Evolutionary conservation across 37 sponge, comb jelly and placozoan genomes (phyloP).

Genomic region (Chondrilla cf. caribensis): DNA sequence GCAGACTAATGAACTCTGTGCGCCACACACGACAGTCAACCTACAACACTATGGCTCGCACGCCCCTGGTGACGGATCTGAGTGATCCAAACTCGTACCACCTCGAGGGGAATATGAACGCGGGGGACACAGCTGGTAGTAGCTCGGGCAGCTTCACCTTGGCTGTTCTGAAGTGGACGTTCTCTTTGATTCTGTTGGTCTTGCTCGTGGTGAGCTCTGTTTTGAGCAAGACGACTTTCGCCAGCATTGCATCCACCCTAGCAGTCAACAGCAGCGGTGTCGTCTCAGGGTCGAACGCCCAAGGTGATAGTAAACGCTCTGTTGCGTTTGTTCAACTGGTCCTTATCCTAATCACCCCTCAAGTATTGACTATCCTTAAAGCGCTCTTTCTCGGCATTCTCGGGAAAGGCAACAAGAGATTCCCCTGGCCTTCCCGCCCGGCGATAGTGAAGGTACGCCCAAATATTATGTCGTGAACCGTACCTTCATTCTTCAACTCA

Average conservation of each 20-base stretch:
- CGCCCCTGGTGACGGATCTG: too few species aligned
- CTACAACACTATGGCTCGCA: too few species aligned
- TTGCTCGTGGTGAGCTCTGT: neutral
- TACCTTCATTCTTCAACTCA: too few species aligned
- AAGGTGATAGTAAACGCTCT: neutral
- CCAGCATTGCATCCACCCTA: neutral
- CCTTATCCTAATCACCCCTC: neutral
- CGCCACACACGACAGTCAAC: too few species aligned
- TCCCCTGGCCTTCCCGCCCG: constrained; percentile 3
- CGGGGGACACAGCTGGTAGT: too few species aligned
- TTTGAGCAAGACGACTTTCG: constrained; percentile 5
- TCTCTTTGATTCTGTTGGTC: neutral
- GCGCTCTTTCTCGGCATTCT: constrained; percentile 11
- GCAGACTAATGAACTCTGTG: too few species aligned
- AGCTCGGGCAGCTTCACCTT: too few species aligned
- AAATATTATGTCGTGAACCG: too few species aligned
- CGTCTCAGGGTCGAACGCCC: neutral
- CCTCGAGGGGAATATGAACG: too few species aligned
- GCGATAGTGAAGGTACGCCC: constrained; percentile 16
- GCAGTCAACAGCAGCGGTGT: neutral
- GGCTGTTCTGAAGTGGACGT: too few species aligned
- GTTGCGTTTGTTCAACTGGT: constrained; percentile 15
- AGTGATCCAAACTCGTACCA: too few species aligned
- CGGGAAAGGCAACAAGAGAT: neutral
- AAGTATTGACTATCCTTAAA: constrained; percentile 2